Evolutionary conservation across 2,888 invertebrate genomes (phyloP), one percentile per base, ranked within the genome.

Genomic region (Pollenia angustigena): DNA sequence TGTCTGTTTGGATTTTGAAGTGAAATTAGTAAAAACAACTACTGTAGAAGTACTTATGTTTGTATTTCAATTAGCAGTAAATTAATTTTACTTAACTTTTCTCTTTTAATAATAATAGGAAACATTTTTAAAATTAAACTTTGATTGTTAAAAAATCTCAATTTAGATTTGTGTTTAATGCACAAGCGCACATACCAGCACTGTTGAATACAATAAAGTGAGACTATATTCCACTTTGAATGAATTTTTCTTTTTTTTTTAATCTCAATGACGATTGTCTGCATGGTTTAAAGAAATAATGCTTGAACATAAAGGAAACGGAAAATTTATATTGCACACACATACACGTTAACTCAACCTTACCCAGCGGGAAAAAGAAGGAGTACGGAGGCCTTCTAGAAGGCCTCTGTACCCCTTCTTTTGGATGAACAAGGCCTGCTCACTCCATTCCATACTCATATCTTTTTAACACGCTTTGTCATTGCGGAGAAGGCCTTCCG

Each of bases 231-330:
- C 32, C 32, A 32, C 32, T 32, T 32, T 6, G 0, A 32, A 32
- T 32, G 32, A 32, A 6, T 6, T 64, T 64, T 69, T 0, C 11
- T 6, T 64, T 76, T 76, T 14, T 12, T 76, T 32, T 40, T 1
- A 74, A 12, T 71, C 54, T 50, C 56, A 83, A 71, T 72, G 62
- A 11, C 78, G 72, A 83, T 78, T 71, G 48, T 72, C 32, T 66
- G 32, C 44, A 50, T 14, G 71, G 54, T 71, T 69, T 82, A 69
- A 56, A 79, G 48, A 50, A 82, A 79, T 52, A 69, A 71, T 64
- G 12, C 11, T 14, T 18, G 48, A 54, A 14, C 10, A 16, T 54
- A 69, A 80, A 75, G 56, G 48, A 86, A 86, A 80, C 4, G 52
- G 50, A 80, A 52, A 76, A 76, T 66, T 80, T 86, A 52, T 71